phyloP scores from a whole-genome alignment of 2,888 invertebrate species.

The Lycaena phlaeas region DNA sequence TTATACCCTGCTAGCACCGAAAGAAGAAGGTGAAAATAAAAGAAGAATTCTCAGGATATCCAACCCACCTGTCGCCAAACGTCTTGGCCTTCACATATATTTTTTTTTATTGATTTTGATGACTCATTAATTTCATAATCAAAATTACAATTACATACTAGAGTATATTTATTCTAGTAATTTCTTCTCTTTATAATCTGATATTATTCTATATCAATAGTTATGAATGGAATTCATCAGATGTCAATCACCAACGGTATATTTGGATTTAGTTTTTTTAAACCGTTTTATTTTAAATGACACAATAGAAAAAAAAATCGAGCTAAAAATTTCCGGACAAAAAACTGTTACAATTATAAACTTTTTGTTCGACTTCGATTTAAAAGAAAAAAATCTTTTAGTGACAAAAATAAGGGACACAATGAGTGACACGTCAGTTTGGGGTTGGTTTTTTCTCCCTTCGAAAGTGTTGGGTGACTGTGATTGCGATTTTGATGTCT shows the following conservation, averaged over 20 bases:
- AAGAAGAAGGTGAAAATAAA: too few species aligned
- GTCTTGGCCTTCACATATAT: too few species aligned
- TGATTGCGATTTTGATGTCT: conserved; percentile 55
- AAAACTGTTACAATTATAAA: conserved; percentile 70
- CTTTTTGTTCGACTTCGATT: conserved; percentile 59
- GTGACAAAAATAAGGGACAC: conserved; percentile 64
- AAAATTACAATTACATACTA: too few species aligned
- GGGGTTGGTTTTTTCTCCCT: conserved; percentile 42
- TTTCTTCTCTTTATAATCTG: too few species aligned
- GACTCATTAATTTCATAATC: too few species aligned
- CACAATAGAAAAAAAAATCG: conserved; percentile 55
- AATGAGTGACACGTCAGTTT: conserved; percentile 60
- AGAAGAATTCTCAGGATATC: too few species aligned
- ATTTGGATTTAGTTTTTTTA: conserved; percentile 18
- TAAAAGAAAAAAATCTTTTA: conserved; percentile 52
- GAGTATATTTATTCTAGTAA: too few species aligned
- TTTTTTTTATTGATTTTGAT: too few species aligned
- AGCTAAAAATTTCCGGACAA: conserved; percentile 56
- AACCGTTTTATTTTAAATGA: conserved; percentile 23
- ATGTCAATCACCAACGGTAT: conserved; percentile 21
- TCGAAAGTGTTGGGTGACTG: conserved; percentile 60
- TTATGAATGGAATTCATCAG: not conserved
- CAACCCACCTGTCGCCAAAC: too few species aligned
- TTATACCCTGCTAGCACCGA: too few species aligned
- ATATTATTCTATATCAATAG: conserved; percentile 7